phyloP scores from a whole-genome alignment of 2,888 invertebrate species.

The Acrobeloides nanus region DNA sequence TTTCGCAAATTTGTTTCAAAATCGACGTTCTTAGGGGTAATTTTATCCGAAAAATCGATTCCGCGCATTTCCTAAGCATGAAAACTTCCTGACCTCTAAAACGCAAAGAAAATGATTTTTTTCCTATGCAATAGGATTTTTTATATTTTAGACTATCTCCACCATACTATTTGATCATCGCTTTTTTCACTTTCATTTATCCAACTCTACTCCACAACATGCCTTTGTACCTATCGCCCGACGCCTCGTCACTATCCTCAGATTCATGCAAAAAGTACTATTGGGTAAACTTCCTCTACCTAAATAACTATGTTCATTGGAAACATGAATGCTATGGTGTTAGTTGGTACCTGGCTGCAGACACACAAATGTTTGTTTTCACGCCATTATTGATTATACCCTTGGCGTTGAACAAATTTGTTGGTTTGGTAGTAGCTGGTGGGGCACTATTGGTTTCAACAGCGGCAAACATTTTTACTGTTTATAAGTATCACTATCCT shows the following conservation, averaged over 20 bases:
- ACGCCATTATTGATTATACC: slow-evolving; percentile 31
- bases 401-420: slow-evolving; percentile 22
- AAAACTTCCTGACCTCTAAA: too few relatives aligned
- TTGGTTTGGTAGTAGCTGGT: slow-evolving; percentile 14
- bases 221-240: too few relatives aligned
- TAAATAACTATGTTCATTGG: slow-evolving; percentile 25
- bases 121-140: too few relatives aligned
- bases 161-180: slow-evolving; percentile 15
- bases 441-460: slow-evolving; percentile 17
- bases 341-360: slow-evolving; percentile 42
- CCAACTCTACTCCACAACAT: too few relatives aligned
- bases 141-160: too few relatives aligned
- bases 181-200: slow-evolving; percentile 31
- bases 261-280: slow-evolving; percentile 9
- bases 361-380: slow-evolving; percentile 35
- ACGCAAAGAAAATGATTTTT: too few relatives aligned
- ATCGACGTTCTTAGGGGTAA: too few relatives aligned
- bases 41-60: too few relatives aligned
- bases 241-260: too few relatives aligned
- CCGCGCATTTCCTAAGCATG: too few relatives aligned
- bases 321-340: slow-evolving; percentile 25
- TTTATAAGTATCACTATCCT: slow-evolving; percentile 29
- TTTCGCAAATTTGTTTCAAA: too few relatives aligned
- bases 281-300: slow-evolving; percentile 29
- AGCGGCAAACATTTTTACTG: slow-evolving; percentile 17